Base-by-base conservation (phyloP, 1,140 invertebrate species). In the Brachionus asplanchnoidis region DNA sequence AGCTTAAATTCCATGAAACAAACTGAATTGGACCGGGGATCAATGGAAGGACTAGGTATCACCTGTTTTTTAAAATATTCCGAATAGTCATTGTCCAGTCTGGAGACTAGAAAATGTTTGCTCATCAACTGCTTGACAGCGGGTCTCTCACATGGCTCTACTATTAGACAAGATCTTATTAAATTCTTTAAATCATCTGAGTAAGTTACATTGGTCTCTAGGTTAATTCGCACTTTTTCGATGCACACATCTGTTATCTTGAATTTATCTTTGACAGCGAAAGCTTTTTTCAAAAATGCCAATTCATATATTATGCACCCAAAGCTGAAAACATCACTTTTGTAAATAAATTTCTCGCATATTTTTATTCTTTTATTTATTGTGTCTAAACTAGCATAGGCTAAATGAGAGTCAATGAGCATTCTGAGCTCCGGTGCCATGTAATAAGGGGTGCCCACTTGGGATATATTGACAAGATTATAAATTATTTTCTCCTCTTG, bases 401-500 rank as follows among this genome's bases (percentile, higher is more conserved):
- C 20, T 11, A 82, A 66, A 36, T 82, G 79, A 32, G 79, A 82
- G 8, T 82, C 79, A 23, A 82, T 82, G 20, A 82, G 32, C 36
- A 65, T 65, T 65, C 79, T 42, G 11, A 82, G 53, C 79, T 82
- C 79, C 9, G 79, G 79, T 32, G 79, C 79, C 36, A 82, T 60
- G 28, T 82, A 82, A 20, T 53, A 42, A 2, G 79, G 79, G 20
- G 79, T 82, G 9, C 79, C 79, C 9, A 82, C 79, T 68, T 82
- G 79, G 11, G 79, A 82, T 32, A 82, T 82, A 46, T 82, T 82
- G 17, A 82, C 60, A 20, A 82, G 53, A 17, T 82, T 82, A 68
- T 82, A 82, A 14, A 65, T 53, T 23, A 60, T 68, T 46, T 46
- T 42, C 6, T 65, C 40, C 36, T 82, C 46, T 17, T 50, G 32